A percentile compares a stretch with the other conserved stretches of the same genome.
phyloP scores from a whole-genome alignment of 2,888 invertebrate genomes.

The Leptopilina syphax region DNA sequence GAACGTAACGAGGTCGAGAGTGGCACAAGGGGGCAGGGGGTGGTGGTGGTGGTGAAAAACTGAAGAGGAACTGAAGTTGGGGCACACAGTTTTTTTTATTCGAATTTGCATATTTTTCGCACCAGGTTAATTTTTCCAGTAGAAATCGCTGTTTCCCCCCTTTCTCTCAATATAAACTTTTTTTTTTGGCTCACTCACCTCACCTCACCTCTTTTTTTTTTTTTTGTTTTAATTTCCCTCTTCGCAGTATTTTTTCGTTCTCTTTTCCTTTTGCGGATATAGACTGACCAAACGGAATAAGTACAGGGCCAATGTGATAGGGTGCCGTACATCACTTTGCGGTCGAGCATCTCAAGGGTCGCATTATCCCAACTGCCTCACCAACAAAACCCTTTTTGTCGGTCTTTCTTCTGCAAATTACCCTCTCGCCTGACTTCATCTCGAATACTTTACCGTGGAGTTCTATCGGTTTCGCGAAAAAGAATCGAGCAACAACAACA shows the following conservation, averaged over 20 bases:
- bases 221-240: constrained; percentile 42
- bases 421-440: constrained; percentile 57
- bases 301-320: constrained; percentile 68
- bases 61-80: not conserved
- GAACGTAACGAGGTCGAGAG: constrained; percentile 61
- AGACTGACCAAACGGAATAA: constrained; percentile 62
- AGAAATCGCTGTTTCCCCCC: constrained; percentile 52
- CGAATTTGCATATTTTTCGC: constrained; percentile 73
- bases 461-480: constrained; percentile 61
- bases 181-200: not conserved
- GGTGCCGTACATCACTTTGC: constrained; percentile 73
- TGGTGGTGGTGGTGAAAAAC: constrained; percentile 30
- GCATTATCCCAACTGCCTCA: constrained; percentile 69
- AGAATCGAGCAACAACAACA: constrained; percentile 61
- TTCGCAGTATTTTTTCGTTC: constrained; percentile 18
- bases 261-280: constrained; percentile 45
- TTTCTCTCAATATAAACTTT: not conserved
- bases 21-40: constrained; percentile 53
- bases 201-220: not conserved
- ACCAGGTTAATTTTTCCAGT: constrained; percentile 64
- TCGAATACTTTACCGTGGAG: constrained; percentile 46
- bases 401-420: constrained; percentile 75
- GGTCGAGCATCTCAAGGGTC: constrained; percentile 75
- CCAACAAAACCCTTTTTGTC: constrained; percentile 72
- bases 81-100: constrained; percentile 55